Evolutionary conservation across 1,140 invertebrate species (phyloP), one percentile per base, ranked within the genome.

Genomic region (Leptopilina clavipes): DNA sequence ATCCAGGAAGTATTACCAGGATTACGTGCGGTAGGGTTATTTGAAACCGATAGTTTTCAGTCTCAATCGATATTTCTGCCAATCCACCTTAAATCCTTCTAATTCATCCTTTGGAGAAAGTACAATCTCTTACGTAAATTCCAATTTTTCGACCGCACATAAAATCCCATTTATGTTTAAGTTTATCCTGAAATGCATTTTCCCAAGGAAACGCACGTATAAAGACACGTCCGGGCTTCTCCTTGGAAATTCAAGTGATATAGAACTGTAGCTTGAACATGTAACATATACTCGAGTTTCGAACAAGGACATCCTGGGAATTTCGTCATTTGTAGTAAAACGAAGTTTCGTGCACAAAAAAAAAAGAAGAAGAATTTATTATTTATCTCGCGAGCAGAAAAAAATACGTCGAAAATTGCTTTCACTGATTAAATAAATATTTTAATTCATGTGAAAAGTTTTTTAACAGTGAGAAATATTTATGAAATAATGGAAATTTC

Each of bases 181-280:
- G 59, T 65, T 65, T n/a, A n/a, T 31, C 22, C 11, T 9, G 25
- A 31, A 25, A 65, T 65, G 59, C 59, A 65, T n/a, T 65, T 65
- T 65, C 56, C 12, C n/a, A 0, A 12, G 48, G 9, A 40, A 54
- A 25, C 56, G 18, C 25, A 22, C 25, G 59, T 9, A 31, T 31
- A 40, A 40, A 65, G 12, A 31, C 25, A 65, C 25, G 22, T 65
- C 11, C 11, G 59, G 59, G 54, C 56, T 40, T 6, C 37, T 40
- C 54, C 48, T 37, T 74, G 77, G 59, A 59, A 79, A 81, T 79
- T 75, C 79, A 78, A 77, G 59, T 59, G 12, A 74, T 76, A 44
- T 77, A 79, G 8, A 40, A 77, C 79, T 79, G 70, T 72, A 71
- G 70, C 76, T 78, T 73, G 70, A 70, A 56, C 73, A 12, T 17